Evolutionary conservation across 2,113 vertebrate genomes (phyloP).

Genomic region (Canis aureus): DNA sequence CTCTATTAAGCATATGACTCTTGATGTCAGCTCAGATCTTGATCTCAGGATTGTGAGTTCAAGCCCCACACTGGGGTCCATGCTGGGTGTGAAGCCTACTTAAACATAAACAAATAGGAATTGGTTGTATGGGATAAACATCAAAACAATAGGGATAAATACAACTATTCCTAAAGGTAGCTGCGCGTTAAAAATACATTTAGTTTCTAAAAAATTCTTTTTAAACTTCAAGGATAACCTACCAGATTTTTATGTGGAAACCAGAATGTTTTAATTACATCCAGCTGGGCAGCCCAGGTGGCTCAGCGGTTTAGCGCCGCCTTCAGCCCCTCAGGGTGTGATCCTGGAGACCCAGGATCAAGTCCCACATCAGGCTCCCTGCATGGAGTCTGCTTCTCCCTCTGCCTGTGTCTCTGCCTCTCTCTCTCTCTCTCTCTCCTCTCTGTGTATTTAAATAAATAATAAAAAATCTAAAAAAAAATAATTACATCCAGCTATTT

Average conservation of each 20-base stretch:
- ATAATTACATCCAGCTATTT: not conserved
- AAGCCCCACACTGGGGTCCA: not conserved
- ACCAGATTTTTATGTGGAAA: not conserved
- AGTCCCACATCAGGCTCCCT: no score
- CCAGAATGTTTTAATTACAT: not conserved
- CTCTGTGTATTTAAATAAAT: no score
- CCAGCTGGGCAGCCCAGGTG: no score
- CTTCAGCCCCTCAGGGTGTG: no score
- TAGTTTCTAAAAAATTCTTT: slow-evolving; percentile 20
- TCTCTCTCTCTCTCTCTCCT: no score
- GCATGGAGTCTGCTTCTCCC: no score
- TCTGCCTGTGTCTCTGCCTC: no score
- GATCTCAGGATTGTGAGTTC: not conserved
- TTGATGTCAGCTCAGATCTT: not conserved
- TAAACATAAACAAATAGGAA: not conserved
- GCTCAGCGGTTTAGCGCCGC: no score
- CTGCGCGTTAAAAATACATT: not conserved
- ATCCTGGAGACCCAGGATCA: no score
- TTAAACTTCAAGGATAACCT: not conserved
- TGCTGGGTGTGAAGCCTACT: not conserved
- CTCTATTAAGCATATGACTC: not conserved
- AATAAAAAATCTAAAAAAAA: no score
- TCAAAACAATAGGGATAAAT: not conserved
- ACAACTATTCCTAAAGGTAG: not conserved
- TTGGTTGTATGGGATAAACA: not conserved